Conservation (phyloP, 2,888 invertebrate species). For the Tetropium fuscum region DNA sequence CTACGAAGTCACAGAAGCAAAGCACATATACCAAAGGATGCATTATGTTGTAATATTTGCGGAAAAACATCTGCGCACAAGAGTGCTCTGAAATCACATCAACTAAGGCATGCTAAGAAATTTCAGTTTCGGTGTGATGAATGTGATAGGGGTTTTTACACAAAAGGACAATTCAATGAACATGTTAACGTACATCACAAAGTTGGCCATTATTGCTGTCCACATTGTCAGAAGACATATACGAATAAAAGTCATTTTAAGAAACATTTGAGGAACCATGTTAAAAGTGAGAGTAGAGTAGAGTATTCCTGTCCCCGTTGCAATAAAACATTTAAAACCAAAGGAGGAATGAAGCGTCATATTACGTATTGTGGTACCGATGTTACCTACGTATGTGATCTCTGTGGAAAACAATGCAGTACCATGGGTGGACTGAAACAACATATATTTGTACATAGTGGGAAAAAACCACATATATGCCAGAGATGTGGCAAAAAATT, state of each 20-base stretch:
- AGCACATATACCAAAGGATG: no score
- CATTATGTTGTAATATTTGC: no score
- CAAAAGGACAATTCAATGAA: constrained; percentile 2
- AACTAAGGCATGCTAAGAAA: constrained; percentile 49
- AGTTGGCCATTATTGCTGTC: constrained; percentile 62
- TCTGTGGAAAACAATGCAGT: constrained; percentile 54
- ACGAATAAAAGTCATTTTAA: not conserved
- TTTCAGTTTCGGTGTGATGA: constrained; percentile 42
- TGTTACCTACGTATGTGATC: constrained; percentile 45
- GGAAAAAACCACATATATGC: constrained; percentile 44
- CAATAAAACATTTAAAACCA: not conserved
- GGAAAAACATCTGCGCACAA: no score
- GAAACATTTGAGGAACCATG: constrained; percentile 9
- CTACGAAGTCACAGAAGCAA: no score
- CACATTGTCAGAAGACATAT: constrained; percentile 7
- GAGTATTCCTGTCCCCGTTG: not conserved
- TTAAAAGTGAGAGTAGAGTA: not conserved
- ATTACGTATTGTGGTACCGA: not conserved
- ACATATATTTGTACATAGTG: constrained; percentile 63
- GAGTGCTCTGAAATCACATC: no score
- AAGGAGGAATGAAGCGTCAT: constrained; percentile 11
- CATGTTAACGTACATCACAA: constrained; percentile 53
- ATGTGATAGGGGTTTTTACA: constrained; percentile 44
- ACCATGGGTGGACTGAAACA: constrained; percentile 47
- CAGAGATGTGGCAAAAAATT: constrained; percentile 66